Base-by-base conservation (phyloP, 2,113 vertebrate genomes). In the Pterophyllum scalare region DNA sequence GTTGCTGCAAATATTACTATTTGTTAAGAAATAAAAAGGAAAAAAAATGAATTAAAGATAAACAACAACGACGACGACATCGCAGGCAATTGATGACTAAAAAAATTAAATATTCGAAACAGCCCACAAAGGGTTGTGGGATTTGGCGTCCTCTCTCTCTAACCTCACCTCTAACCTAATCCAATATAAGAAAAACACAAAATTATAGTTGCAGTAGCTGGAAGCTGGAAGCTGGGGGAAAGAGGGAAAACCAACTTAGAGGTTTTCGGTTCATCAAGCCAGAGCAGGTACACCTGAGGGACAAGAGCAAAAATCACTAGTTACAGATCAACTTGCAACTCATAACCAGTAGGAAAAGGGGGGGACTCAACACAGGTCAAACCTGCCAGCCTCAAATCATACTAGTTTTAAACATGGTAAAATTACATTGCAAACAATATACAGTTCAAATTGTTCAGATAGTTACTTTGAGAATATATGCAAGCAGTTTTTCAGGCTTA, bases 371-470 rank as follows among this genome's bases (percentile, higher is more conserved):
- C 43, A 20, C 10, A 20, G 24, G 40, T 49, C 22, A 1, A 19
- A 15, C 22, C 46, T 28, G 43, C 5, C 24, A 49, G 43, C 43
- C 40, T 49, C 0, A 70, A 70, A 5, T 28, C 24, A 49, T 28
- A 0, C 43, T 52, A 7, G 49, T 19, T 52, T 52, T 52, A 20
- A 52, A 52, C 15, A 52, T 20, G 49, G 17, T 52, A 19, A 52
- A 52, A 5, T 46, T 13, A 31, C 43, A 70, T 67, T 2, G 64
- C 24, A 15, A 46, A 26, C 14, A 67, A 46, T 67, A 14, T 5
- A 19, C 15, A 46, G 38, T 46, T 0, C 8, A 19, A 6, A 24
- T 43, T 46, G 0, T 28, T 20, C 5, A 49, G 2, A 0, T 43
- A 28, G 40, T 70, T 40, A 49, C 49, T 49, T 70, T 0, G 1